Conservation (phyloP, 2,797 vertebrate genomes). For the Nasua narica region DNA sequence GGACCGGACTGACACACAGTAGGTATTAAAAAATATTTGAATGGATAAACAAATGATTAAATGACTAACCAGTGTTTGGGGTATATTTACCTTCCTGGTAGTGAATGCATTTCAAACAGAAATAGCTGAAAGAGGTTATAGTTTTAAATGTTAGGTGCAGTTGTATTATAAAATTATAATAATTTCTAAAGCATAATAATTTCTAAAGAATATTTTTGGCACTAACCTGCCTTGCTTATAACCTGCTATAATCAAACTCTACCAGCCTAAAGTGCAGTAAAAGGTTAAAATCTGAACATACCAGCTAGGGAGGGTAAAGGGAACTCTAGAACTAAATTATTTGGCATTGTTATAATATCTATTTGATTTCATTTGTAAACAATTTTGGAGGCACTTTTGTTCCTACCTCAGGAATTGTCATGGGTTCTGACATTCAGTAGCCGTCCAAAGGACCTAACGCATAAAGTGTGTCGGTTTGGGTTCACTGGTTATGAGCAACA, state of each 20-base stretch:
- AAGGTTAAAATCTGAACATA: conserved; percentile 11
- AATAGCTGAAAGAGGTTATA: background rate
- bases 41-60: background rate
- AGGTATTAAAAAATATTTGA: background rate
- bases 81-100: background rate
- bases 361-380: background rate
- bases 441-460: background rate
- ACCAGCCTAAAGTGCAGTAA: background rate
- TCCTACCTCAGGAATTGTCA: background rate
- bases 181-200: background rate
- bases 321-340: conserved; percentile 10
- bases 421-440: background rate
- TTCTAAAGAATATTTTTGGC: conserved; percentile 4
- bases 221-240: background rate
- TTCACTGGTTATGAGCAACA: background rate
- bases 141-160: background rate
- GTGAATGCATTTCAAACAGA: background rate
- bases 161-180: background rate
- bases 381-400: background rate
- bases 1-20: background rate
- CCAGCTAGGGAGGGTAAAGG: background rate
- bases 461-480: background rate
- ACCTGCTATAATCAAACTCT: background rate
- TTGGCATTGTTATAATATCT: background rate
- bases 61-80: background rate